Evolutionary conservation across 2,888 invertebrate species (phyloP).

Genomic region (Phyllotreta cruciferae): DNA sequence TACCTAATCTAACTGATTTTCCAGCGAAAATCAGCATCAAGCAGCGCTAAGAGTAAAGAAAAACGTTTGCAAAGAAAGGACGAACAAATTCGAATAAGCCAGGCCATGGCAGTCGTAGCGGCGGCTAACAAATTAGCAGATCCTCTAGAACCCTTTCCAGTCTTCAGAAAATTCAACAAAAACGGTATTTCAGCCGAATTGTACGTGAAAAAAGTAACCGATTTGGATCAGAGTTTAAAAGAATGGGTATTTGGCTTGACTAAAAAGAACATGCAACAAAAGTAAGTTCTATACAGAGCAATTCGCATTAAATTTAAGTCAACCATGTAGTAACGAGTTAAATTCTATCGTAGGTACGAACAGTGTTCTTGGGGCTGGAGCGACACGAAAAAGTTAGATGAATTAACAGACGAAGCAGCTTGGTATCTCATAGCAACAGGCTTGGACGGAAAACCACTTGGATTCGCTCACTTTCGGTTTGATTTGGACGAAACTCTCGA

Average conservation of each 20-base stretch:
- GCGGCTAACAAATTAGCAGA: constrained; percentile 68
- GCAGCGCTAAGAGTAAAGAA: constrained; percentile 66
- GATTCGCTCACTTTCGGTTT: constrained; percentile 84
- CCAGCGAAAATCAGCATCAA: constrained; percentile 64
- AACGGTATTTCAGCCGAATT: constrained; percentile 68
- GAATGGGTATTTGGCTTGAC: constrained; percentile 79
- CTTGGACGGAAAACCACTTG: constrained; percentile 65
- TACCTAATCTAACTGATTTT: constrained; percentile 22
- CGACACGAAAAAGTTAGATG: constrained; percentile 73
- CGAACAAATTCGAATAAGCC: constrained; percentile 67
- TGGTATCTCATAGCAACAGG: constrained; percentile 75
- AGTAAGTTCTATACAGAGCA: constrained; percentile 64
- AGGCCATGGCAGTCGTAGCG: constrained; percentile 67
- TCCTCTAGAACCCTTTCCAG: constrained; percentile 67
- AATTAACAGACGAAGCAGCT: constrained; percentile 75
- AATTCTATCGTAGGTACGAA: constrained; percentile 64
- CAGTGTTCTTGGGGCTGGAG: constrained; percentile 85
- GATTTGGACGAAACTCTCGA: constrained; percentile 80
- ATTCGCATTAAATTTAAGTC: neutral
- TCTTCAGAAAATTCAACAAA: constrained; percentile 68
- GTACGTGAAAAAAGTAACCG: constrained; percentile 65
- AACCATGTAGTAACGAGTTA: no score
- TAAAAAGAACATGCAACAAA: constrained; percentile 78
- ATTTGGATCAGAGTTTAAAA: constrained; percentile 65
- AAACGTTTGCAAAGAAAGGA: constrained; percentile 68